Evolutionary conservation across 1,140 invertebrate species (phyloP), one percentile per base, ranked within the genome.

Genomic region (Samia ricini): DNA sequence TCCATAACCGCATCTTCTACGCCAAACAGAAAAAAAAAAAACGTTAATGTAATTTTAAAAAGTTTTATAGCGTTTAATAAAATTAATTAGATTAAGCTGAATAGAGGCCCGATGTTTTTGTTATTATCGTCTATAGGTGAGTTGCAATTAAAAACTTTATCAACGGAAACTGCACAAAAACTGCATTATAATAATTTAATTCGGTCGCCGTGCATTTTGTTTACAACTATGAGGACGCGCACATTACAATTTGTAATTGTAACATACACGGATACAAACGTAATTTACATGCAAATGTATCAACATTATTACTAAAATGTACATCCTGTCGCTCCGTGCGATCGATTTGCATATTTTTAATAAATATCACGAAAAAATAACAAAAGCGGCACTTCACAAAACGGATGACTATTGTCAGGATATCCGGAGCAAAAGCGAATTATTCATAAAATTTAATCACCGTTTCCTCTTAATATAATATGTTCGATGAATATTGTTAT

Each of bases 341-440:
- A 87, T 89, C 77, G 87, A 89, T 89, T 89, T 87, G 87, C 87
- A 89, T 89, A 89, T 89, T 89, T 89, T 89, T 88, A 85, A 84
- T 59, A 29, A 83, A 87, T 82, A 82, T 81, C 77, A 77, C 75
- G 73, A 71, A 79, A n/a, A 76, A 81, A 84, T 76, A 85, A 89
- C 86, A 89, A 89, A 83, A 80, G 82, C 71, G 61, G 68, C 69
- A 64, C 56, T 77, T 79, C 79, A 85, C 79, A 75, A 79, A 81
- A 81, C 75, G 72, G 71, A 72, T 69, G 66, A 69, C 86, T 75
- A 82, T 89, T 85, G 85, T 88, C 75, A 70, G 73, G 64, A 74
- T 76, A 86, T 89, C 87, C 87, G 84, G 79, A 73, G 70, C 66
- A 68, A 71, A 77, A 62, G 76, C 79, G 68, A 84, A 85, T 87